These are phyloP conservation scores for Theristicus caerulescens DNA, from an alignment of 2,113 vertebrate genomes.

Conservation along the genomic window DNA sequence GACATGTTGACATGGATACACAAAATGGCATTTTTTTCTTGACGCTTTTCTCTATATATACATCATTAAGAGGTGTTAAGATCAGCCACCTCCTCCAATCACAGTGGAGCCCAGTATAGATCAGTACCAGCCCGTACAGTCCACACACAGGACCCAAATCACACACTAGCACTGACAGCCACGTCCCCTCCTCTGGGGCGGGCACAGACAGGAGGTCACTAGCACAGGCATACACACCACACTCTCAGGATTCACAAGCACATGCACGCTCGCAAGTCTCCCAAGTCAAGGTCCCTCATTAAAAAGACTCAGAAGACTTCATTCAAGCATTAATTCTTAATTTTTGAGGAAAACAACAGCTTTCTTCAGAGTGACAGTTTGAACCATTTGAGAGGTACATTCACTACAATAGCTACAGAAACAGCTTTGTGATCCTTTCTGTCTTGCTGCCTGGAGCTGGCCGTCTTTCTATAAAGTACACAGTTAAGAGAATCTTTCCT, in stretches of 20 bases:
- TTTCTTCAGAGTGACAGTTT: background rate
- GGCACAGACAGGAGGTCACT: background rate
- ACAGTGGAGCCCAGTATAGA: background rate
- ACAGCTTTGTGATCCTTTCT: background rate
- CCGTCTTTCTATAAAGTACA: background rate
- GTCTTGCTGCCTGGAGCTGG: background rate
- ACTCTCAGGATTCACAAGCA: background rate
- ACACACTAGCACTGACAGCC: background rate
- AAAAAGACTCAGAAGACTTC: background rate
- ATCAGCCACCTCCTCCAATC: background rate
- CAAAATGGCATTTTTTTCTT: background rate
- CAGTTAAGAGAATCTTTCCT: background rate
- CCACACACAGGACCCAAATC: too few relatives aligned
- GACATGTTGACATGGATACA: background rate
- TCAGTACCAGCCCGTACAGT: background rate
- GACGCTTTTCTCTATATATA: background rate
- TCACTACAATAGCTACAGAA: background rate
- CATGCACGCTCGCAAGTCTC: rapidly evolving
- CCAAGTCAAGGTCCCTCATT: background rate
- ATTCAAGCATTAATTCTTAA: background rate
- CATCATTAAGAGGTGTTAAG: background rate
- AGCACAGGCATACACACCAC: rapidly evolving
- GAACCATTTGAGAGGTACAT: background rate
- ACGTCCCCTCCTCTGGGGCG: too few relatives aligned
- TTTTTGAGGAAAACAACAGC: background rate